Conservation (phyloP, 2,888 invertebrate species). For the Diaphora mendica region DNA sequence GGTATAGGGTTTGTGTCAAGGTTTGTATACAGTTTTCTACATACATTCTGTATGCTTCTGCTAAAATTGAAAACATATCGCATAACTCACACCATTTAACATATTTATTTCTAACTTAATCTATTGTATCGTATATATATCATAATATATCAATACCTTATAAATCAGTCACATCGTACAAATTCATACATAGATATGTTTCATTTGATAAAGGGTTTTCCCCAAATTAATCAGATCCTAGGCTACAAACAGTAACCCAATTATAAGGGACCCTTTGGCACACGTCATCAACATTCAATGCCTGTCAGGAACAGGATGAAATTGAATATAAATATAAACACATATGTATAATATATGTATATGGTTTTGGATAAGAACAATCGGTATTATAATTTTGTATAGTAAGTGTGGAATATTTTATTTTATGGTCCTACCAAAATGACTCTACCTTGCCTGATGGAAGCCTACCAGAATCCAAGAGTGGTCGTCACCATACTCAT, state of each 20-base stretch:
- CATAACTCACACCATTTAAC: too few species aligned
- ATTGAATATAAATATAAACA: conserved; percentile 8
- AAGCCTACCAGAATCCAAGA: too few species aligned
- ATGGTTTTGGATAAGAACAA: background rate
- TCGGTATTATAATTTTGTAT: too few species aligned
- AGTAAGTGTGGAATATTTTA: background rate
- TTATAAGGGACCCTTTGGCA: conserved; percentile 40
- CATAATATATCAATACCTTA: background rate
- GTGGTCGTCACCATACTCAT: too few species aligned
- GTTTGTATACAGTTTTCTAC: too few species aligned
- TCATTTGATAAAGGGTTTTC: conserved; percentile 45
- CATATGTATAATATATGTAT: background rate
- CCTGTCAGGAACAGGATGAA: conserved; percentile 35
- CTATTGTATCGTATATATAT: background rate
- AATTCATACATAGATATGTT: conserved; percentile 21
- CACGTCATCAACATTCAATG: conserved; percentile 46
- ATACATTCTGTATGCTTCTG: background rate
- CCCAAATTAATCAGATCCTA: conserved; percentile 51
- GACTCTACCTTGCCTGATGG: too few species aligned
- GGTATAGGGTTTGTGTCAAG: too few species aligned
- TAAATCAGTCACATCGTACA: conserved; percentile 41
- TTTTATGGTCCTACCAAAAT: too few species aligned
- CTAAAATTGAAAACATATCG: background rate
- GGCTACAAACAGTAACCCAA: conserved; percentile 45
- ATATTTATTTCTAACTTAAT: background rate